Evolutionary conservation across 2,113 vertebrate genomes (phyloP).

Genomic region (Suncus etruscus): DNA sequence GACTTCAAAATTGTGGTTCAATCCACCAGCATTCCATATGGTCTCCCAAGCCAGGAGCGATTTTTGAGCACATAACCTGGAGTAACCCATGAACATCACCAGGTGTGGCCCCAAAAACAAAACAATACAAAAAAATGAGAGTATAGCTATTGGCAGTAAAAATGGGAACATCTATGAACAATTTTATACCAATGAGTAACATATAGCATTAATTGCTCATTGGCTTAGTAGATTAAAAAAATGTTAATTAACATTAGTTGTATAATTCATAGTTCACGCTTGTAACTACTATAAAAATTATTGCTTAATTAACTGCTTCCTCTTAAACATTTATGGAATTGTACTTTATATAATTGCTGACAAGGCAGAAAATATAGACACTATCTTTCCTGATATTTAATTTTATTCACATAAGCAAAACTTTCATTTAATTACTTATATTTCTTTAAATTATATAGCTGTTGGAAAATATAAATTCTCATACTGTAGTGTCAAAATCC

Average conservation of each 20-base stretch:
- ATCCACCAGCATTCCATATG: too few species aligned
- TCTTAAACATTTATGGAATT: conserved; percentile 12
- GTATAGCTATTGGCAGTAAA: too few species aligned
- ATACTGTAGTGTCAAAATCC: background rate
- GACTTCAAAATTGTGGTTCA: too few species aligned
- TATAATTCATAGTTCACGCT: background rate
- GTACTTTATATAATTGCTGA: background rate
- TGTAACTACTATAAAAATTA: background rate
- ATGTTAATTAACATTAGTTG: background rate
- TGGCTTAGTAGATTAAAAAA: background rate
- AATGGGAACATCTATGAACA: background rate
- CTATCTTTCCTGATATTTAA: background rate
- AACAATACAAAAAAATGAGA: too few species aligned
- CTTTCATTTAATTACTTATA: background rate
- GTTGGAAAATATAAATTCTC: background rate
- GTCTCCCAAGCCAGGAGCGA: too few species aligned
- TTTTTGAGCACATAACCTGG: too few species aligned
- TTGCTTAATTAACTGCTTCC: background rate
- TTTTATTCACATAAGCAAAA: background rate
- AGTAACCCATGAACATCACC: too few species aligned
- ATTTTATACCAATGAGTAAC: background rate
- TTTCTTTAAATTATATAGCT: background rate
- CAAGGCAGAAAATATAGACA: background rate
- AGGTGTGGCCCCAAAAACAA: too few species aligned
- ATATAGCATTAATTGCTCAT: background rate